A percentile compares a stretch with the other conserved stretches of the same genome.
These are phyloP conservation scores for Cherax destructor DNA, from an alignment of 1,140 invertebrate genomes.

Conservation along the genomic window DNA sequence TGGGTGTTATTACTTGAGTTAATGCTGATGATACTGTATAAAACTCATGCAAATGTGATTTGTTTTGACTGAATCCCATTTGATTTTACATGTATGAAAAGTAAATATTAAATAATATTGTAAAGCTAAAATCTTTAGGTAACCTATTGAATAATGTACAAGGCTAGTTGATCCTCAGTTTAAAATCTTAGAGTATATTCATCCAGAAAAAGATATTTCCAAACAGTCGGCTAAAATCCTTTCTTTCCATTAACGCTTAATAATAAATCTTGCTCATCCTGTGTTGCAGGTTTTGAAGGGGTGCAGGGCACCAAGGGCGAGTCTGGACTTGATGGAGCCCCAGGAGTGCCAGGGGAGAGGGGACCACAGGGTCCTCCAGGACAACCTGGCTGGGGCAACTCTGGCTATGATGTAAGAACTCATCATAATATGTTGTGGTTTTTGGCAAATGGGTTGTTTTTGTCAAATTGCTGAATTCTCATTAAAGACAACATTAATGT, in stretches of 20 bases:
- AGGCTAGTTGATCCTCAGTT: no score
- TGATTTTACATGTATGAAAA: no score
- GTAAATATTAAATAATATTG: no score
- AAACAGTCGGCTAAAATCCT: no score
- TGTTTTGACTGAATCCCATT: no score
- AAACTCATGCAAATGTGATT: no score
- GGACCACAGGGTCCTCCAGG: slow-evolving; percentile 73
- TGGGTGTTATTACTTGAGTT: neutral
- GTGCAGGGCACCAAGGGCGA: slow-evolving; percentile 78
- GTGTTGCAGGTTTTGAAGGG: slow-evolving; percentile 25
- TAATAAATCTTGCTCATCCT: neutral
- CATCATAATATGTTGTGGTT: neutral
- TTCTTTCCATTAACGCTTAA: neutral
- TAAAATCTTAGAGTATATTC: no score
- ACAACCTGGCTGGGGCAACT: slow-evolving; percentile 56
- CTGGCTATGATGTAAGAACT: slow-evolving; percentile 35
- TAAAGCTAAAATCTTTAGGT: no score
- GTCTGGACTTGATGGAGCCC: slow-evolving; percentile 76
- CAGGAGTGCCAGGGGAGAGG: slow-evolving; percentile 73
- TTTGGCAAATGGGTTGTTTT: neutral
- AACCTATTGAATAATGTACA: no score
- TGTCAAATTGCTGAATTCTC: neutral
- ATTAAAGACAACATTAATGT: neutral
- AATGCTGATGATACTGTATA: neutral
- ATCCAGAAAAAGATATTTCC: no score